These are phyloP conservation scores for Drosophila persimilis DNA, from an alignment of 1,140 invertebrate genomes.

Conservation along the genomic window DNA sequence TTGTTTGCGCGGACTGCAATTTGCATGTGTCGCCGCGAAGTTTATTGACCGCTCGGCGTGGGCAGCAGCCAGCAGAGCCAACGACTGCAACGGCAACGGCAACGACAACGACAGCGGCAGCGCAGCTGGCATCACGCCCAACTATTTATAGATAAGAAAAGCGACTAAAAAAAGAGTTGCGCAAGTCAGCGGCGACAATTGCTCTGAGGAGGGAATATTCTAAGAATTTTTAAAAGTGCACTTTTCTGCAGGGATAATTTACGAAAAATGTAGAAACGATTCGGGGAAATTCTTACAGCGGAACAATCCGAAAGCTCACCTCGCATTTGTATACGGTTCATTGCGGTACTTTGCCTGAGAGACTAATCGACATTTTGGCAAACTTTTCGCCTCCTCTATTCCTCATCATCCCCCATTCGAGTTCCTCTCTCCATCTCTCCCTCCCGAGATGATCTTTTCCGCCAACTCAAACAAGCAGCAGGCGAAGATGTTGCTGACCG, in stretches of 20 bases:
- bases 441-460: slow-evolving; percentile 42
- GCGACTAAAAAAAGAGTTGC: slow-evolving; percentile 37
- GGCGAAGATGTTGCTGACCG: slow-evolving; percentile 62
- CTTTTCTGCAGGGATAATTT: slow-evolving; percentile 17
- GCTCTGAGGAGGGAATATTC: slow-evolving; percentile 12
- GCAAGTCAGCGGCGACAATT: slow-evolving; percentile 26
- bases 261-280: slow-evolving; percentile 1
- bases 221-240: slow-evolving; percentile 19
- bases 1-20: slow-evolving; percentile 63
- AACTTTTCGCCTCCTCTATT: not conserved
- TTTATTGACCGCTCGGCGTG: slow-evolving; percentile 74
- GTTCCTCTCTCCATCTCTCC: slow-evolving; percentile 2
- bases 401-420: not conserved
- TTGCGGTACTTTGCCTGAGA: not conserved
- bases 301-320: too few species aligned
- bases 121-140: slow-evolving; percentile 51
- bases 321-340: not conserved
- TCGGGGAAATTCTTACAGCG: too few species aligned
- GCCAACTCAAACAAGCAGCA: slow-evolving; percentile 20
- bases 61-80: slow-evolving; percentile 58
- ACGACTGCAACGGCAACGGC: slow-evolving; percentile 10
- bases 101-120: slow-evolving; percentile 3
- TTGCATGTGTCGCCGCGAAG: slow-evolving; percentile 76
- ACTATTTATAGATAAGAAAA: slow-evolving; percentile 81
- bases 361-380: too few species aligned